Evolutionary conservation across 2,888 invertebrate species (phyloP), one percentile per base, ranked within the genome.

Genomic region (Monochamus alternatus): DNA sequence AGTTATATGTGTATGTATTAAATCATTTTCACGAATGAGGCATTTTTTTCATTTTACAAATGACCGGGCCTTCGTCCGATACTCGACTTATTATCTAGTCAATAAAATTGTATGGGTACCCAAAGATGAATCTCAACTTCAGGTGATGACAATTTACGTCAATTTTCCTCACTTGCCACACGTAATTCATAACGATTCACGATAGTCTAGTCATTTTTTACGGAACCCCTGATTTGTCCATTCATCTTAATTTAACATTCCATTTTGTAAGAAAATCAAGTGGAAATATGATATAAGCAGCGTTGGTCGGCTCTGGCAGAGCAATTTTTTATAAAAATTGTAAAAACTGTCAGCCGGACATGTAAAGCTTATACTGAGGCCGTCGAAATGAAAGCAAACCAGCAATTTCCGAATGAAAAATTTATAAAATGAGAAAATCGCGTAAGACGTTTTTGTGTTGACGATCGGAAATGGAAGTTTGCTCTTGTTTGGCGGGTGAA

Each of bases 81-180:
- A 63, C n/a, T 7, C 38, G 5, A 14, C n/a, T 43, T 38, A 60
- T 60, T n/a, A 43, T 43, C 7, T 43, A 63, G 14, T 63, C 7
- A 10, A 14, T 63, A 43, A 47, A 47, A 70, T 73, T 73, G 58
- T 73, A 64, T 22, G 73, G 43, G 60, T 60, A 70, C 47, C 22
- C 43, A 60, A 70, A 70, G 58, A 70, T 51, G 2, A 60, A 65
- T 58, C 55, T 52, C 32, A 30, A 58, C 10, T 64, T 73, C 70
- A 75, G 71, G 75, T 75, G 70, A 75, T 71, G 32, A 73, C 64
- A 60, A 66, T 73, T 73, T 65, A 59, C 64, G 75, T 75, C 75
- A 75, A 75, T 75, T 75, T 75, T 65, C 71, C 52, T 58, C 74
- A 74, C 74, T 66, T 63, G 68, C 63, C 68, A 52, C 58, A 32